These are phyloP conservation scores for Cephus cinctus DNA, from an alignment of 1,140 invertebrate genomes.

Conservation along the genomic window DNA sequence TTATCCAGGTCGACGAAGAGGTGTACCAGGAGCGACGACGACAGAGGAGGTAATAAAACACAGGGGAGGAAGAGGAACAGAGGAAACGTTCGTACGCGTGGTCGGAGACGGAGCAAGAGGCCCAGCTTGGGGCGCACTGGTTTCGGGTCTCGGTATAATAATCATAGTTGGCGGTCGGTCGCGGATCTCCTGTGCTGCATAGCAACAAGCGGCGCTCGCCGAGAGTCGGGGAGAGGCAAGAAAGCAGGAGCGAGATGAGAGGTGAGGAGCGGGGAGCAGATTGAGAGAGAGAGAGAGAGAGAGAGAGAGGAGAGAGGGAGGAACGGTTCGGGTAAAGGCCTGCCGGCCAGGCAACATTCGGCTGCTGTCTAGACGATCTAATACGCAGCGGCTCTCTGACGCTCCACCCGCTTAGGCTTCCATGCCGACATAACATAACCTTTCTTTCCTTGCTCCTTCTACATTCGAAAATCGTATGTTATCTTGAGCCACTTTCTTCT, in stretches of 20 bases:
- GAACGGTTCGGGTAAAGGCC: constrained; percentile 2
- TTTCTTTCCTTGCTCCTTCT: too few relatives aligned
- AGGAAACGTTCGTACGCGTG: too few relatives aligned
- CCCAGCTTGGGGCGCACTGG: constrained; percentile 1
- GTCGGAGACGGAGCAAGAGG: background rate
- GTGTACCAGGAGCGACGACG: too few relatives aligned
- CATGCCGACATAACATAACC: too few relatives aligned
- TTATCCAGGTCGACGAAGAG: too few relatives aligned
- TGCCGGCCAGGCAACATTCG: too few relatives aligned
- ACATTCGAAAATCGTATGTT: too few relatives aligned
- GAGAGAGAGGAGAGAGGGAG: background rate
- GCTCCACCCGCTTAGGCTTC: too few relatives aligned
- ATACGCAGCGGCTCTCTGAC: too few relatives aligned
- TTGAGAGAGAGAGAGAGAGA: constrained; percentile 10
- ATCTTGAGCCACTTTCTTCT: too few relatives aligned
- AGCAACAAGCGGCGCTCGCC: constrained; percentile 34
- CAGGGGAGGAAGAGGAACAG: constrained; percentile 5
- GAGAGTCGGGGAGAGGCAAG: constrained; percentile 7
- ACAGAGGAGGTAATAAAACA: constrained; percentile 7
- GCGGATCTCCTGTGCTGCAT: constrained; percentile 28
- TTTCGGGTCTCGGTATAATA: constrained; percentile 10
- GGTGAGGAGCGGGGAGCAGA: constrained; percentile 4
- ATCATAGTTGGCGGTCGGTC: background rate
- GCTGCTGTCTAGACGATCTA: background rate
- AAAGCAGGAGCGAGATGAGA: background rate